A percentile compares a stretch with the other conserved stretches of the same genome.
These are phyloP conservation scores for Triplophysa rosa DNA, from an alignment of 2,113 vertebrate genomes.

Conservation along the genomic window DNA sequence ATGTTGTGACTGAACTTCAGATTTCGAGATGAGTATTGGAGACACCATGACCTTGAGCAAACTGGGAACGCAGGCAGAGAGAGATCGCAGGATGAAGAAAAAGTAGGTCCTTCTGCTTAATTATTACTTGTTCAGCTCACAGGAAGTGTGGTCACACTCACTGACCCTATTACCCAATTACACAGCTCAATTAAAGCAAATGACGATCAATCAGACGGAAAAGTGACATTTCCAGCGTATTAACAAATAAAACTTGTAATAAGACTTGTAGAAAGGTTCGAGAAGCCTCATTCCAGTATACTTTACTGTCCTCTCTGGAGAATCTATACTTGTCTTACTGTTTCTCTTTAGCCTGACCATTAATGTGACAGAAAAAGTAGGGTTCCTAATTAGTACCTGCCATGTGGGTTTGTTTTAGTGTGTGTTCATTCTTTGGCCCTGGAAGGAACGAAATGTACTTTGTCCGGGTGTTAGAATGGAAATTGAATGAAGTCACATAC, in stretches of 20 bases:
- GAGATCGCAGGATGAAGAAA: conserved; percentile 91
- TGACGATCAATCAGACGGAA: neutral
- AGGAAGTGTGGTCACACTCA: neutral
- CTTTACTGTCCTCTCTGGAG: neutral
- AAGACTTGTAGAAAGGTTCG: neutral
- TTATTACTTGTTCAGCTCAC: neutral
- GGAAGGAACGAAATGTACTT: conserved; percentile 6
- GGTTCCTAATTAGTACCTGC: conserved; percentile 25
- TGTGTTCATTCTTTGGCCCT: conserved; percentile 11
- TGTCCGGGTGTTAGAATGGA: neutral
- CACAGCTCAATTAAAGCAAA: conserved; percentile 3
- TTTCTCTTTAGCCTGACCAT: conserved; percentile 17
- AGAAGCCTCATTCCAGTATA: conserved; percentile 4
- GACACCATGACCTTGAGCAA: conserved; percentile 90
- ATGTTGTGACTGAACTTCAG: conserved; percentile 64
- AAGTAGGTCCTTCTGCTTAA: conserved; percentile 77
- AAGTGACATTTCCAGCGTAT: conserved; percentile 15
- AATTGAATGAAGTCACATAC: neutral
- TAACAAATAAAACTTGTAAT: conserved; percentile 9
- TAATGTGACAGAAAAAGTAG: conserved; percentile 15
- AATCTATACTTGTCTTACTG: conserved; percentile 1
- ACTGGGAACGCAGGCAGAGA: conserved; percentile 92
- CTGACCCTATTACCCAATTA: conserved; percentile 23
- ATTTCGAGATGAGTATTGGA: conserved; percentile 85
- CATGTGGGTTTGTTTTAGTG: neutral